Base-by-base conservation (phyloP, 2,797 vertebrate species). In the Hyperoplus lanceolatus region DNA sequence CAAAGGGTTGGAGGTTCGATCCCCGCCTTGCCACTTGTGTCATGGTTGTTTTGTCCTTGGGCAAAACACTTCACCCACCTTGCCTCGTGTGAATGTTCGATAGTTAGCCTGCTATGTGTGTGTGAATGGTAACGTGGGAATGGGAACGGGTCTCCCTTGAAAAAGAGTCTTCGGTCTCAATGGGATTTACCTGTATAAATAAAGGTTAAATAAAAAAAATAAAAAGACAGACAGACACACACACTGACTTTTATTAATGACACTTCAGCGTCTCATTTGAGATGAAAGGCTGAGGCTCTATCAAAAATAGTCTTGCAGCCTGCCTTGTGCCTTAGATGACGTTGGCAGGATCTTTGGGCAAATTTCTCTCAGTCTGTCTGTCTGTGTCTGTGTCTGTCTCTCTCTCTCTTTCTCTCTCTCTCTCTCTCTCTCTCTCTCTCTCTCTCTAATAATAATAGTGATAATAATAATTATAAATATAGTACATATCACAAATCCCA, bases 211-310 rank as follows among this genome's bases (percentile, higher is more conserved):
- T n/a, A n/a, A n/a, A n/a, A n/a, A n/a, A n/a, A n/a, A n/a, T n/a
- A n/a, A n/a, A n/a, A n/a, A 41, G 21, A 68, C 39, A 75, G 76
- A 66, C 38, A 82, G 65, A 75, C 51, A 21, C 62, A 13, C 66
- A 46, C 39, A 38, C 16, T 49, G 75, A 78, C 75, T 73, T 82
- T 73, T 87, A 90, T 88, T 87, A 91, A 90, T 93, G 81, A 72
- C 67, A 72, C 67, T 71, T 18, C 59, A 29, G 74, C 60, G 46
- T 79, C 70, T 85, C 75, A 74, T 74, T 62, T 11, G 14, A 48
- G 73, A 78, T 81, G 63, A 80, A 79, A 64, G 67, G 51, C 58
- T 80, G 77, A 64, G 67, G 51, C 58, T 80, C 14, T 38, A 21
- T 79, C 43, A 70, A 76, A 78, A 68, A 56, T 65, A 48, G 70